phyloP scores from a whole-genome alignment of 2,113 vertebrate species.

The Toxostoma redivivum region DNA sequence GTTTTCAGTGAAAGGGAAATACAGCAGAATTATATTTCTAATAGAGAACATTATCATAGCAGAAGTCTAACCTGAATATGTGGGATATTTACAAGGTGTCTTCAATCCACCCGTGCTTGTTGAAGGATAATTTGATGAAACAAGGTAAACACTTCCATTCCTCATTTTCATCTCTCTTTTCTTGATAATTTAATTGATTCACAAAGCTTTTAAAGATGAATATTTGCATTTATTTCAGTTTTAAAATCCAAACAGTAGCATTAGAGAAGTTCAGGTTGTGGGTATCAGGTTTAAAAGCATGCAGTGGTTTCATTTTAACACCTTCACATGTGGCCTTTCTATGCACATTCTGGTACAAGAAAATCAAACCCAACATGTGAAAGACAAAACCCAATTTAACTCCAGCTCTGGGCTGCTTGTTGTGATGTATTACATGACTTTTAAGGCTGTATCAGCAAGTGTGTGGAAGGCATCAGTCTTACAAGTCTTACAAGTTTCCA shows the following conservation, averaged over 20 bases:
- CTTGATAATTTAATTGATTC: not conserved
- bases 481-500: not conserved
- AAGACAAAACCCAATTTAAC: not conserved
- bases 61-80: not conserved
- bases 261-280: not conserved
- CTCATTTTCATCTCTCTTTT: not conserved
- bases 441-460: not conserved
- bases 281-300: not conserved
- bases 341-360: not conserved
- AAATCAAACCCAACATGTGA: accelerated
- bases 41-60: not conserved
- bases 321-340: accelerated
- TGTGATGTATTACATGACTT: not conserved
- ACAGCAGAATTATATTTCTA: not conserved
- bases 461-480: not conserved
- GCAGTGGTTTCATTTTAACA: not conserved
- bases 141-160: not conserved
- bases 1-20: not conserved
- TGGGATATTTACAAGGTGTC: not conserved
- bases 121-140: not conserved
- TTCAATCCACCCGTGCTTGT: accelerated
- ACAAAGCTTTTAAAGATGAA: not conserved
- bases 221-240: not conserved
- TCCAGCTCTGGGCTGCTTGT: not conserved
- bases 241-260: not conserved